These are phyloP conservation scores for Mnemiopsis leidyi DNA, from an alignment of 37 sponge, comb jelly and placozoan species.

Conservation along the genomic window DNA sequence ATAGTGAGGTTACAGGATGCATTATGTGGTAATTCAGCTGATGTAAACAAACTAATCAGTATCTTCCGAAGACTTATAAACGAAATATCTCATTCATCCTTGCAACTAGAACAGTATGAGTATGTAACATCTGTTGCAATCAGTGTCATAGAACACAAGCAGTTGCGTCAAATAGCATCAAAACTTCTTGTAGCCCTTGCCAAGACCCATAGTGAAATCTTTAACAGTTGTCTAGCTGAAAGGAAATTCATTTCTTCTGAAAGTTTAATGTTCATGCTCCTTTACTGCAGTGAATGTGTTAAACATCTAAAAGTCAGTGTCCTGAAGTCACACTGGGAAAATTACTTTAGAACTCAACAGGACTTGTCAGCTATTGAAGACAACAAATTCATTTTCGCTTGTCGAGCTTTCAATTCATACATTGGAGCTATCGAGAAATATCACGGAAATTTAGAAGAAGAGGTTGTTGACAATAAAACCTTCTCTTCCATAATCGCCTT, in stretches of 20 bases:
- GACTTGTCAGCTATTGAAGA: neutral
- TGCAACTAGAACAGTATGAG: neutral
- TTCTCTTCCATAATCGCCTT: neutral
- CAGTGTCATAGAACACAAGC: neutral
- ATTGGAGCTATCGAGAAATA: neutral
- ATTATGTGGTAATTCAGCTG: neutral
- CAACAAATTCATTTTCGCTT: neutral
- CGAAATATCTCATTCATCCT: neutral
- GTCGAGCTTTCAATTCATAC: constrained; percentile 26
- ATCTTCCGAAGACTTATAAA: neutral
- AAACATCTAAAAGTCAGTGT: neutral
- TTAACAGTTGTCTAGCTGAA: neutral
- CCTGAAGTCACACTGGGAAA: neutral
- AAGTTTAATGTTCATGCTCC: neutral
- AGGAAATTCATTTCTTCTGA: neutral
- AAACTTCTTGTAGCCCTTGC: neutral
- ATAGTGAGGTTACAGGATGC: neutral
- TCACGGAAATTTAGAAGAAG: neutral
- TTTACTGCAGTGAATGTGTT: neutral
- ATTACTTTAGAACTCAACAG: neutral
- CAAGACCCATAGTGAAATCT: neutral
- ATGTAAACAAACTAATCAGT: neutral
- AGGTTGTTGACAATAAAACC: neutral
- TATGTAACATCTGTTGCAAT: neutral
- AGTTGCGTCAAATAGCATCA: neutral